Conservation (phyloP, 1,140 invertebrate species). For the Mactra quadrangularis region DNA sequence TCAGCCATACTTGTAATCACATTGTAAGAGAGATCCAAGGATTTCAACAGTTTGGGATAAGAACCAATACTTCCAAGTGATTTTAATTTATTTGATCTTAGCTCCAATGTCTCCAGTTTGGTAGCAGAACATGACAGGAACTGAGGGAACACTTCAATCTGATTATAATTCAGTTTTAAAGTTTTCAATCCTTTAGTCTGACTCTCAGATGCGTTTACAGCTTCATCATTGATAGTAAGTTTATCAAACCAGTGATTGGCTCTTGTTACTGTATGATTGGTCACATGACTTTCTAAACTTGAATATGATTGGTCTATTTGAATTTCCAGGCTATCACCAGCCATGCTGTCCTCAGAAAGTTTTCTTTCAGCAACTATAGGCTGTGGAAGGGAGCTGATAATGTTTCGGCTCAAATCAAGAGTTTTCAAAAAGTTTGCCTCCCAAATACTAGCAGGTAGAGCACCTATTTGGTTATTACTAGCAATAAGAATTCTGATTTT, state of each 20-base stretch:
- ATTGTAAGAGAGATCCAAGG: slow-evolving; percentile 67
- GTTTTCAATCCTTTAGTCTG: slow-evolving; percentile 61
- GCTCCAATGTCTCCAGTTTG: slow-evolving; percentile 92
- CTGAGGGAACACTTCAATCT: slow-evolving; percentile 60
- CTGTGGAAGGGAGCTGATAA: slow-evolving; percentile 91
- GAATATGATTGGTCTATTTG: not conserved
- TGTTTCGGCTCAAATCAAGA: slow-evolving; percentile 95
- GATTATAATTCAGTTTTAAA: slow-evolving; percentile 65
- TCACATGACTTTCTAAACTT: slow-evolving; percentile 42
- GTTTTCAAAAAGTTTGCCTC: slow-evolving; percentile 85
- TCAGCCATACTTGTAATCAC: slow-evolving; percentile 50
- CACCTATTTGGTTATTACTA: slow-evolving; percentile 96
- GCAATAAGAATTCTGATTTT: slow-evolving; percentile 93
- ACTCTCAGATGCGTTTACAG: slow-evolving; percentile 31
- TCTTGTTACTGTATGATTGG: slow-evolving; percentile 36
- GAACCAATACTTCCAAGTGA: slow-evolving; percentile 57
- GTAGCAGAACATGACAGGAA: slow-evolving; percentile 83
- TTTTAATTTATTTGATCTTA: slow-evolving; percentile 92
- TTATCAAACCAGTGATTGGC: slow-evolving; percentile 51
- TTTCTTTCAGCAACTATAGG: slow-evolving; percentile 23
- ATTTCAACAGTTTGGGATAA: slow-evolving; percentile 66
- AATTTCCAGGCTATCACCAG: not conserved
- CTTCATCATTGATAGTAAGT: slow-evolving; percentile 41
- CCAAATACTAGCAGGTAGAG: slow-evolving; percentile 95
- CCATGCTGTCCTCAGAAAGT: slow-evolving; percentile 14